Evolutionary conservation across 2,797 vertebrate species (phyloP).

Genomic region (Pseudotriccus pelzelni): DNA sequence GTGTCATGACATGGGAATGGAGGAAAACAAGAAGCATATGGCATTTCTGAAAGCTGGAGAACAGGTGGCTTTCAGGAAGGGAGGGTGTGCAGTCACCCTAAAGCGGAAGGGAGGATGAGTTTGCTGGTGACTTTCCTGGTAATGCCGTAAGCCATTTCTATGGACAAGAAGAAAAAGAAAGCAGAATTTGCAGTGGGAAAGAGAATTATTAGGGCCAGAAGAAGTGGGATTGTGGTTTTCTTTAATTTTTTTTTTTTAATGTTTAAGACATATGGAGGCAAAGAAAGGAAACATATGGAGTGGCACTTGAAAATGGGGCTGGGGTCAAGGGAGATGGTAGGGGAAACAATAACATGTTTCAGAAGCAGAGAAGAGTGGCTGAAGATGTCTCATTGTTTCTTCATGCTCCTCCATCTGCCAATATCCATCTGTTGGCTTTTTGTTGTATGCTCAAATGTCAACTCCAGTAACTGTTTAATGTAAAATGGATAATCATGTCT

Average conservation of each 20-base stretch:
- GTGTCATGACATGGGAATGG: conserved; percentile 43
- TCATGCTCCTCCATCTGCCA: conserved; percentile 61
- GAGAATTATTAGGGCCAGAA: not conserved
- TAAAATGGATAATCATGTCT: conserved; percentile 44
- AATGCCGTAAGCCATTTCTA: not conserved
- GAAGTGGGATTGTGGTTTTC: not conserved
- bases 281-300: conserved; percentile 62
- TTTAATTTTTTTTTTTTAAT: not conserved
- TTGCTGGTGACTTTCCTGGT: not conserved
- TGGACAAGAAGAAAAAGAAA: not conserved
- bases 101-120: conserved; percentile 9
- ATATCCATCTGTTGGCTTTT: conserved; percentile 68
- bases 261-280: conserved; percentile 51
- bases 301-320: conserved; percentile 26
- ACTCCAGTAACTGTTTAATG: conserved; percentile 55
- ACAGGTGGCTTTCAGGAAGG: conserved; percentile 55
- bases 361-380: conserved; percentile 25
- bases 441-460: conserved; percentile 63
- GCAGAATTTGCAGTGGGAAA: not conserved
- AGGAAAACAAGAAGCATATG: conserved; percentile 41
- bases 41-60: conserved; percentile 4
- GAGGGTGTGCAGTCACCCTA: not conserved
- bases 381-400: conserved; percentile 68
- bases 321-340: conserved; percentile 52
- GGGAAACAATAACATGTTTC: conserved; percentile 64